These are phyloP conservation scores for Lepus townsendii DNA, from an alignment of 2,797 vertebrate genomes.

Conservation along the genomic window DNA sequence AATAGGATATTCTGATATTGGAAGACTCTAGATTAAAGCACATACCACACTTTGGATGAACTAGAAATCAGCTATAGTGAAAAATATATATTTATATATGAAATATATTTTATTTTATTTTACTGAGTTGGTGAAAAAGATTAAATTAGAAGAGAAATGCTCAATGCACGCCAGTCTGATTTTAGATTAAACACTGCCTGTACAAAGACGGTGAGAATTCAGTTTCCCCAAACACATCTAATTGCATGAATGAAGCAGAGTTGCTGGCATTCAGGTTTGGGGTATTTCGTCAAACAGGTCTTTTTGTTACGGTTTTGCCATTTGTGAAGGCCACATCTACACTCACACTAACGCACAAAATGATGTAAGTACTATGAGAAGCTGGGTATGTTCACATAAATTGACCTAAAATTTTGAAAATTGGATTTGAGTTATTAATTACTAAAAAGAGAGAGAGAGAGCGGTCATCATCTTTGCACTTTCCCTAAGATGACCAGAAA, in stretches of 20 bases:
- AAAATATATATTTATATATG: not conserved
- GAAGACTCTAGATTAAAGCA: not conserved
- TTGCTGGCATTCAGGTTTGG: not conserved
- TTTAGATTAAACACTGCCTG: not conserved
- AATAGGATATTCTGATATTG: not conserved
- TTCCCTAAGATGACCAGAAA: not conserved
- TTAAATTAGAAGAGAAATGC: not conserved
- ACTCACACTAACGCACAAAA: not conserved
- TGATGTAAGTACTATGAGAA: not conserved
- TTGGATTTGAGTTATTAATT: not conserved
- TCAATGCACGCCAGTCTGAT: not conserved
- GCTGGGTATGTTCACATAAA: not conserved
- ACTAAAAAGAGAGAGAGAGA: not conserved
- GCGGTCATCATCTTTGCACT: not conserved
- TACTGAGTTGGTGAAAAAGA: conserved; percentile 27
- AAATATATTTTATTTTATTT: not conserved
- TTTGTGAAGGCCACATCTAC: not conserved
- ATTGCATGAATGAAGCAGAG: not conserved
- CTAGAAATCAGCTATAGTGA: not conserved
- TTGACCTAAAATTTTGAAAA: not conserved
- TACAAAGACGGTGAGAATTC: not conserved
- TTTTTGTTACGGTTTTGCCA: not conserved
- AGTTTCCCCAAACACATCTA: too few relatives aligned
- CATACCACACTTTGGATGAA: not conserved
- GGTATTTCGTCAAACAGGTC: not conserved